phyloP scores from a whole-genome alignment of 2,888 invertebrate genomes.

The Pachliopta kotzebuea region DNA sequence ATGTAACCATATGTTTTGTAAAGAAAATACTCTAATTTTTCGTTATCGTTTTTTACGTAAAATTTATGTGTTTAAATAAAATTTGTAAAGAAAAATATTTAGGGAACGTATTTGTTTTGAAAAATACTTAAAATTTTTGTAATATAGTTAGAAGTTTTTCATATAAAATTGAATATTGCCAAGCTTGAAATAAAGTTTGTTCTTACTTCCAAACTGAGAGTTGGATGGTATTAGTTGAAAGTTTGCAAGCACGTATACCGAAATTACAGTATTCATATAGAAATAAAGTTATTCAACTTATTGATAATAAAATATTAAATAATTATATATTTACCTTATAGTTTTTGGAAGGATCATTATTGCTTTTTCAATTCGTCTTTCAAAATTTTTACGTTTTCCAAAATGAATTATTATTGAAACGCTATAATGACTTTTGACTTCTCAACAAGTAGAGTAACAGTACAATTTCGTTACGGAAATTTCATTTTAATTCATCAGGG shows the following conservation, averaged over 20 bases:
- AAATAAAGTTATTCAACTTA: background rate
- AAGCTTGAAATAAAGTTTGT: background rate
- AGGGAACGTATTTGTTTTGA: background rate
- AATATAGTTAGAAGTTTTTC: background rate
- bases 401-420: too few relatives aligned
- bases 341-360: background rate
- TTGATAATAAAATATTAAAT: background rate
- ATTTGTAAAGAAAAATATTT: background rate
- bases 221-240: too few relatives aligned
- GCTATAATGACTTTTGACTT: too few relatives aligned
- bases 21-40: background rate
- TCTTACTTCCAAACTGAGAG: background rate
- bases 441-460: too few relatives aligned
- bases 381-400: too few relatives aligned
- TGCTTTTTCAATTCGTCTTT: too few relatives aligned
- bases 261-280: background rate
- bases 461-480: too few relatives aligned
- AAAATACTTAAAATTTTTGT: background rate
- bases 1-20: background rate
- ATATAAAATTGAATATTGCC: background rate
- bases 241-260: background rate
- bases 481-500: too few relatives aligned
- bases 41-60: background rate
- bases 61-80: background rate
- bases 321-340: too few relatives aligned